Conservation (phyloP, 2,797 vertebrate genomes). For the Macropodus opercularis region DNA sequence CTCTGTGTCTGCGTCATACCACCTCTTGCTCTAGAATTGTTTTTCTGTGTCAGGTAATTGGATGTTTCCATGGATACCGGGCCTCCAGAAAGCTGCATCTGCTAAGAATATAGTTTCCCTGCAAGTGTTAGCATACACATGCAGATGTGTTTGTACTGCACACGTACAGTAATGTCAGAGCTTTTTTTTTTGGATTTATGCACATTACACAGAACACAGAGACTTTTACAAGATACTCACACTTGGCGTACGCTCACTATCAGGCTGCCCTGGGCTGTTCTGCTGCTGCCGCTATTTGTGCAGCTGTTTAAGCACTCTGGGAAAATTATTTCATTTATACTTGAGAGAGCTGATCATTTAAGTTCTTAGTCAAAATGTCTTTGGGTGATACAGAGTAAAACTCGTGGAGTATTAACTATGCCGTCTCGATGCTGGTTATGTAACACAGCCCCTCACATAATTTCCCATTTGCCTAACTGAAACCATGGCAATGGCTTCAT, state of each 20-base stretch:
- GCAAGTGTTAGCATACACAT: conserved; percentile 38
- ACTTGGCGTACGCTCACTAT: conserved; percentile 26
- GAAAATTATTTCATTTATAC: conserved; percentile 50
- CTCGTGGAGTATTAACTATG: conserved; percentile 20
- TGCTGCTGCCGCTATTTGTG: conserved; percentile 28
- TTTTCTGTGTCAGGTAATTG: conserved; percentile 72
- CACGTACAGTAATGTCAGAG: conserved; percentile 44
- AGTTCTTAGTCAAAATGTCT: conserved; percentile 36
- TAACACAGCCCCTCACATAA: conserved; percentile 31
- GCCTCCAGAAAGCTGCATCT: conserved; percentile 56
- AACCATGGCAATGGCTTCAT: conserved; percentile 42
- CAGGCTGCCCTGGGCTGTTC: conserved; percentile 27
- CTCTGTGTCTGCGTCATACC: conserved; percentile 27
- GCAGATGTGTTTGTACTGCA: conserved; percentile 48
- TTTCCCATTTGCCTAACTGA: conserved; percentile 42
- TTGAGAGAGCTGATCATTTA: conserved; percentile 51
- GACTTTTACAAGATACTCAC: conserved; percentile 13
- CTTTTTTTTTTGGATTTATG: conserved; percentile 11
- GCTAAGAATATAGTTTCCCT: conserved; percentile 53
- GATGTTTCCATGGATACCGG: conserved; percentile 77
- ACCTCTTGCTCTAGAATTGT: conserved; percentile 44
- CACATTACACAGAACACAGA: conserved; percentile 7
- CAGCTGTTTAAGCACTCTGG: conserved; percentile 38
- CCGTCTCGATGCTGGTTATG: conserved; percentile 31
- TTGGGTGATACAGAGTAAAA: conserved; percentile 36